Evolutionary conservation across 2,888 invertebrate species (phyloP).

Genomic region (Nomada lathburiana): DNA sequence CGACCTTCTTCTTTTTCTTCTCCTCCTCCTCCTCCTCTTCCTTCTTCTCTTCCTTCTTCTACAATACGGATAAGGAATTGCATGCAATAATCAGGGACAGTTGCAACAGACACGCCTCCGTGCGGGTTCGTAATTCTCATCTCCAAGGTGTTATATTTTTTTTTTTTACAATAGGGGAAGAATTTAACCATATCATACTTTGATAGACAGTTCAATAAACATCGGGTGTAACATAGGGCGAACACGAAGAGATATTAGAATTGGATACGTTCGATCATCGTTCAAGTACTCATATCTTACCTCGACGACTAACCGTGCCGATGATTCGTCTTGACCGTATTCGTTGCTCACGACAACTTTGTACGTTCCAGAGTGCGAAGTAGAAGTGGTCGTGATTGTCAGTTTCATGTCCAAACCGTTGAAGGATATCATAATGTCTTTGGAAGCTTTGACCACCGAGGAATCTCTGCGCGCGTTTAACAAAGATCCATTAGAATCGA

Average conservation of each 20-base stretch:
- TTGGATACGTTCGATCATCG: not conserved
- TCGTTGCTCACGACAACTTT: constrained; percentile 95
- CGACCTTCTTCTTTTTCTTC: constrained; percentile 83
- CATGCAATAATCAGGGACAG: constrained; percentile 71
- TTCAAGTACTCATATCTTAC: constrained; percentile 63
- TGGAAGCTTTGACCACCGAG: constrained; percentile 91
- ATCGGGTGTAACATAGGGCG: not conserved
- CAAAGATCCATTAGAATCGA: not conserved
- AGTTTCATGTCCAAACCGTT: constrained; percentile 93
- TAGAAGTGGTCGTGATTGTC: constrained; percentile 90
- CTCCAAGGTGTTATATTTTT: too few relatives aligned
- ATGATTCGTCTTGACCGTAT: constrained; percentile 94
- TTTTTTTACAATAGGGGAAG: not conserved
- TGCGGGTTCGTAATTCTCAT: not conserved
- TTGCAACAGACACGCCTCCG: not conserved
- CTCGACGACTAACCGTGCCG: constrained; percentile 93
- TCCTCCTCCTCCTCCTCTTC: constrained; percentile 77
- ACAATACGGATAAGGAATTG: constrained; percentile 67
- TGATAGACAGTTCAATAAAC: not conserved
- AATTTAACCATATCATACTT: not conserved
- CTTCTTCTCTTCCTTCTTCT: constrained; percentile 84
- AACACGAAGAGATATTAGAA: not conserved
- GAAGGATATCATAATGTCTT: constrained; percentile 91
- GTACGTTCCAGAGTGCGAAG: constrained; percentile 92
- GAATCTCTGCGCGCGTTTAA: constrained; percentile 84